Evolutionary conservation across 2,888 invertebrate species (phyloP), one percentile per base, ranked within the genome.

Genomic region (Xestia xanthographa): DNA sequence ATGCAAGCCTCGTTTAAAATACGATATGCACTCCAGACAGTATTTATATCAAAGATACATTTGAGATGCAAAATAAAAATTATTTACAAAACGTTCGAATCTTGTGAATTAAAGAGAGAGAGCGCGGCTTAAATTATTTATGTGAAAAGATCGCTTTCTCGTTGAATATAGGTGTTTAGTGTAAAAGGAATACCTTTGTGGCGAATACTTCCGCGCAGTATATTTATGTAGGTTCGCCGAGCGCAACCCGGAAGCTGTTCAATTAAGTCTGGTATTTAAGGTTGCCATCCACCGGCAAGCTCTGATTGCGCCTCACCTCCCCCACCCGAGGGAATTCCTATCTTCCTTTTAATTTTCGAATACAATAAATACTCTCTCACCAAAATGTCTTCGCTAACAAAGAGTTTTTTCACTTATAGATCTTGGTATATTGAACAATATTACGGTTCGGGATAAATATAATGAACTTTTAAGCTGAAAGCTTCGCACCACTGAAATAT

Each of bases 251-350:
- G 95, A 95, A 95, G 95, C 94, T 91, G 95, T 96, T 95, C 96
- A 96, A 96, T 96, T 96, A 96, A 95, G 95, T 93, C 92, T 95
- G 96, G 96, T 95, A 96, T 96, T 96, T 96, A 96, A 96, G 95
- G 95, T 94, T 95, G 92, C 94, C 92, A 93, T 93, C 95, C 92
- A 92, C 92, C 92, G 94, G 93, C 93, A 92, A 93, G 92, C 94
- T 92, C 94, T 95, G 96, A 96, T 96, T 96, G 95, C 94, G 91
- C 90, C 92, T 87, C 91, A 88, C 91, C 92, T 88, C 91, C 90
- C 89, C 89, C 87, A 78, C 92, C 90, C 93, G 80, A 87, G 93
- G 92, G 94, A 94, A 92, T 93, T 90, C 90, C 92, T 91, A 91
- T 93, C 93, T 92, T 92, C 92, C 95, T 94, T 95, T 96, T 95